phyloP scores from a whole-genome alignment of 2,113 vertebrate genomes.

The Campylorhamphus procurvoides region DNA sequence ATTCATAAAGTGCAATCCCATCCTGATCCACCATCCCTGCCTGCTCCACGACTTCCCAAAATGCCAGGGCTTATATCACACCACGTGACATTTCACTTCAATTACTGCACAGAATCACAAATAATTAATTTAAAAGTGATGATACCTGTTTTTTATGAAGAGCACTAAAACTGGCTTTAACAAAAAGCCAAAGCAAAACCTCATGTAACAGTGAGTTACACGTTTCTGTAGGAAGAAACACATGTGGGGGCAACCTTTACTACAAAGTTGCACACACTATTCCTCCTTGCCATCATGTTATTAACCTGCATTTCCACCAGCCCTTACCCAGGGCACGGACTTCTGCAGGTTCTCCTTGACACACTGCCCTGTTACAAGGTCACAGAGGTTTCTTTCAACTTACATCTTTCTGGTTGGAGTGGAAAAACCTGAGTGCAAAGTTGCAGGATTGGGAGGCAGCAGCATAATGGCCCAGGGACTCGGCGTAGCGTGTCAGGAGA shows the following conservation, averaged over 20 bases:
- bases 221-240: background rate
- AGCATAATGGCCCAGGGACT: constrained; percentile 91
- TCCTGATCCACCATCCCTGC: background rate
- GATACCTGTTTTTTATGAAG: background rate
- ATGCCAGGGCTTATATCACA: background rate
- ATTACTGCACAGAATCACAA: background rate
- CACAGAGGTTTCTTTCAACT: constrained; percentile 68
- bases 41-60: background rate
- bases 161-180: background rate
- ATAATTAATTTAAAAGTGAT: background rate
- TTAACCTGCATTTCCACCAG: background rate
- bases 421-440: constrained; percentile 99
- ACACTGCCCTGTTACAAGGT: background rate
- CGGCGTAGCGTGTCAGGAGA: constrained; percentile 92
- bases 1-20: background rate
- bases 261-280: background rate
- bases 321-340: background rate
- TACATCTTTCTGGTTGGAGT: constrained; percentile 99
- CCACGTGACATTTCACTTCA: background rate
- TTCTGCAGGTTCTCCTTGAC: background rate
- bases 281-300: background rate
- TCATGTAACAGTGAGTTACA: background rate
- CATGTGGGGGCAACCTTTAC: background rate
- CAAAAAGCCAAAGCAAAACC: background rate
- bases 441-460: constrained; percentile 97